Conservation (phyloP, 2,888 invertebrate species). For the Pammene fasciana region DNA sequence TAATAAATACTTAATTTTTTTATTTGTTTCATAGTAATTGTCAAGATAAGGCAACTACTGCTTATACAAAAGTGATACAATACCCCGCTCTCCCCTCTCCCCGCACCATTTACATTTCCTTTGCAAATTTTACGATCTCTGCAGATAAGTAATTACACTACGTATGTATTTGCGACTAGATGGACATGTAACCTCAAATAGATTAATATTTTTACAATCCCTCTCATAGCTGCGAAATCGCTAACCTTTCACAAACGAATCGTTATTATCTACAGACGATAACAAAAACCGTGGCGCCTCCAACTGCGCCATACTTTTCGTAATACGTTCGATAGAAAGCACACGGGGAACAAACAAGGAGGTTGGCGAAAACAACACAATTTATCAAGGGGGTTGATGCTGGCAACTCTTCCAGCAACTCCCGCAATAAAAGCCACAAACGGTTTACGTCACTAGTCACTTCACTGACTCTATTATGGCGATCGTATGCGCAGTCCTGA, state of each 20-base stretch:
- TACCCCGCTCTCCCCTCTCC: too few relatives aligned
- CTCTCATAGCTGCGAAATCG: conserved; percentile 24
- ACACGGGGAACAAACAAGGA: conserved; percentile 65
- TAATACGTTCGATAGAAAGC: conserved; percentile 43
- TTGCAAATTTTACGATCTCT: too few relatives aligned
- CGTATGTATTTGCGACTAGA: not conserved
- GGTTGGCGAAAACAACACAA: conserved; percentile 80
- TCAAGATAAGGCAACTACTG: too few relatives aligned
- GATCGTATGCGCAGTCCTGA: conserved; percentile 13
- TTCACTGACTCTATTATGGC: conserved; percentile 53
- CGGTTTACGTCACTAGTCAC: conserved; percentile 62
- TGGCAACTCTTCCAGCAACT: conserved; percentile 63
- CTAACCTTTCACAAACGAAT: conserved; percentile 32
- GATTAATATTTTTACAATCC: not conserved
- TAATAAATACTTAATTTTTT: too few relatives aligned
- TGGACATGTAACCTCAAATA: not conserved
- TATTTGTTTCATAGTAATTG: too few relatives aligned
- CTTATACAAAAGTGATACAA: too few relatives aligned
- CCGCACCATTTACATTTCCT: too few relatives aligned
- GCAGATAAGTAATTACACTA: too few relatives aligned
- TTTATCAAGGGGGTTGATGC: conserved; percentile 78
- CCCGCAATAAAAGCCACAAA: conserved; percentile 73
- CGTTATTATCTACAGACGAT: conserved; percentile 53
- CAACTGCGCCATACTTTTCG: conserved; percentile 40
- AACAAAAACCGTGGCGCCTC: conserved; percentile 62